Conservation (phyloP, 2,888 invertebrate genomes). For the Idaea aversata region DNA sequence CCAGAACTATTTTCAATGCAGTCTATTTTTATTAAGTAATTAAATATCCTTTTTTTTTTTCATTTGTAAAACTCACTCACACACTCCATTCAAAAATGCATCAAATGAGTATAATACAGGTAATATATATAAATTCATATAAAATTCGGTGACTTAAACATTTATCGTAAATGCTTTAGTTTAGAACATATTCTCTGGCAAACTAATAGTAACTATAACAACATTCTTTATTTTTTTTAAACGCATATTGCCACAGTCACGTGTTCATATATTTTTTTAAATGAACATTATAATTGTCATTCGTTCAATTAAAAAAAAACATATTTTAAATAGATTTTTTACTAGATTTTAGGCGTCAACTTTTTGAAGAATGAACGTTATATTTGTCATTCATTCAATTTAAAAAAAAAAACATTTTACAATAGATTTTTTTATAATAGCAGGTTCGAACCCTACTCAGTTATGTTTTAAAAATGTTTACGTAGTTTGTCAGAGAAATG, state of each 20-base stretch:
- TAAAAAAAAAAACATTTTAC: not conserved
- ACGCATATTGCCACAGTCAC: no score
- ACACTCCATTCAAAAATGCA: constrained; percentile 62
- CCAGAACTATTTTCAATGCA: no score
- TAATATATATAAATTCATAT: constrained; percentile 66
- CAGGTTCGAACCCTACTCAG: not conserved
- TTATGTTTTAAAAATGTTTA: not conserved
- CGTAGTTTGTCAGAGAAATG: not conserved
- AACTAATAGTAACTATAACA: not conserved
- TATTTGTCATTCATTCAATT: not conserved
- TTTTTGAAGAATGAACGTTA: not conserved
- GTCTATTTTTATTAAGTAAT: not conserved
- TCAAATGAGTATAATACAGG: constrained; percentile 76
- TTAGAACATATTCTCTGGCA: constrained; percentile 11
- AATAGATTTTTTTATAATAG: no score
- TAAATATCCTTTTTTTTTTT: constrained; percentile 2
- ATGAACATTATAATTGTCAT: not conserved
- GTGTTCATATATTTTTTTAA: no score
- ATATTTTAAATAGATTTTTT: not conserved
- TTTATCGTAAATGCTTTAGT: constrained; percentile 49
- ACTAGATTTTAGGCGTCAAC: not conserved
- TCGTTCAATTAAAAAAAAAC: not conserved
- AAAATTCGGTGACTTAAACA: constrained; percentile 61
- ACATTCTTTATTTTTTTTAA: not conserved
- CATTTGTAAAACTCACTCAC: constrained; percentile 11